Evolutionary conservation across 2,888 invertebrate species (phyloP).

Genomic region (Proisotoma minuta): DNA sequence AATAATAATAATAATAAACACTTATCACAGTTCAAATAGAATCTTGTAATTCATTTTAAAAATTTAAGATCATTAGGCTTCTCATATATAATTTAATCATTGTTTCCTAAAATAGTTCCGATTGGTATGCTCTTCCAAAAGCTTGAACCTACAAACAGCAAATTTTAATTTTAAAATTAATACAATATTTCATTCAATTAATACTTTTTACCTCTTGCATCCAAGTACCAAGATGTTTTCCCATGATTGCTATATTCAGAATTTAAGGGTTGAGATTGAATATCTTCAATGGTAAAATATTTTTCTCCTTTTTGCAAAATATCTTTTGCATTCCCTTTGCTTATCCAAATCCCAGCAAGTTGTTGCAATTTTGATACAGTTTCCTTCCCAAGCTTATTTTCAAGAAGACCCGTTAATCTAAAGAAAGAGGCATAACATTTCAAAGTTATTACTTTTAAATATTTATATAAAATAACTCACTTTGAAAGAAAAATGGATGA

Average conservation of each 20-base stretch:
- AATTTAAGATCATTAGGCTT: too few species aligned
- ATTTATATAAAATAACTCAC: constrained; percentile 19
- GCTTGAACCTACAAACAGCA: constrained; percentile 2
- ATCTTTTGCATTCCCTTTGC: constrained; percentile 12
- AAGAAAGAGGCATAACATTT: constrained; percentile 9
- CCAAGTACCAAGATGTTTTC: too few species aligned
- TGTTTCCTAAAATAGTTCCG: not conserved
- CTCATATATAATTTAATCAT: too few species aligned
- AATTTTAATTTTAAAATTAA: too few species aligned
- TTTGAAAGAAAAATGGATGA: constrained; percentile 28
- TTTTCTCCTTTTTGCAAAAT: constrained; percentile 4
- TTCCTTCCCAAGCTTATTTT: constrained; percentile 22
- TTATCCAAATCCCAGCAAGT: constrained; percentile 27
- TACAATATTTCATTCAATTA: too few species aligned
- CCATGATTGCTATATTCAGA: too few species aligned
- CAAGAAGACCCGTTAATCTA: constrained; percentile 26
- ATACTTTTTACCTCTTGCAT: too few species aligned
- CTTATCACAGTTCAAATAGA: too few species aligned
- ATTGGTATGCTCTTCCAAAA: constrained; percentile 18
- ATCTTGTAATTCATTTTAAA: too few species aligned
- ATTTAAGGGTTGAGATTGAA: too few species aligned
- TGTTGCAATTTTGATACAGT: constrained; percentile 19
- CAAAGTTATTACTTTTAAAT: constrained; percentile 3
- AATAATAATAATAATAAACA: too few species aligned
- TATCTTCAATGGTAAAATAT: constrained; percentile 17